Conservation (phyloP, 2,113 vertebrate genomes). For the Neodon shergylaensis region DNA sequence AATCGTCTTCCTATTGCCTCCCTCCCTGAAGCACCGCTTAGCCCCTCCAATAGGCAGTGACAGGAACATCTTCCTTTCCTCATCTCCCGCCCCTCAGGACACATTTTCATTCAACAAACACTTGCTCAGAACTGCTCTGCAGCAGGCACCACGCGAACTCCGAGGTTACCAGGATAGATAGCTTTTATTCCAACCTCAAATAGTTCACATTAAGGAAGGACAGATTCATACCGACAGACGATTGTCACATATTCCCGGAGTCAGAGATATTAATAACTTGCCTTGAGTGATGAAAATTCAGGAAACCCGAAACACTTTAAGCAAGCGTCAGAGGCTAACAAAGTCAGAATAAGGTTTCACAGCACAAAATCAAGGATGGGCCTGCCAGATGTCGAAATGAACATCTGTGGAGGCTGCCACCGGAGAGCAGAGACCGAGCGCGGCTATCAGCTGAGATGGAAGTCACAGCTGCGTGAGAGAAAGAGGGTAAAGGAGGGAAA, state of each 20-base stretch:
- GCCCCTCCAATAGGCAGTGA: background rate
- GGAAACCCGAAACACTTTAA: background rate
- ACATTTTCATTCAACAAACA: conserved; percentile 31
- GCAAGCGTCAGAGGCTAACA: background rate
- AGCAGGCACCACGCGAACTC: background rate
- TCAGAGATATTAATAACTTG: background rate
- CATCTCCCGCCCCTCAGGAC: background rate
- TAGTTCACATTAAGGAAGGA: background rate
- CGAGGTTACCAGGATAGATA: background rate
- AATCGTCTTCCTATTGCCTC: background rate
- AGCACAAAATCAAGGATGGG: conserved; percentile 12
- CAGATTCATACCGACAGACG: background rate
- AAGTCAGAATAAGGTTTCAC: background rate
- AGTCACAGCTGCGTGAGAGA: background rate
- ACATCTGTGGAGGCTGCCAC: conserved; percentile 5
- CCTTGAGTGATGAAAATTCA: background rate
- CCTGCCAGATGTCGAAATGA: conserved; percentile 14
- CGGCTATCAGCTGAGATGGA: background rate
- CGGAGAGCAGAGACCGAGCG: background rate
- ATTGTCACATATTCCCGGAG: background rate
- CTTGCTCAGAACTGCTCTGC: background rate
- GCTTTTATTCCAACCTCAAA: conserved; percentile 2
- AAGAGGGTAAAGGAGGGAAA: background rate
- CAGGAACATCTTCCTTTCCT: background rate
- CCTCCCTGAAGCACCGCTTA: background rate